phyloP scores from a whole-genome alignment of 2,797 vertebrate genomes.

The Lagorchestes hirsutus region DNA sequence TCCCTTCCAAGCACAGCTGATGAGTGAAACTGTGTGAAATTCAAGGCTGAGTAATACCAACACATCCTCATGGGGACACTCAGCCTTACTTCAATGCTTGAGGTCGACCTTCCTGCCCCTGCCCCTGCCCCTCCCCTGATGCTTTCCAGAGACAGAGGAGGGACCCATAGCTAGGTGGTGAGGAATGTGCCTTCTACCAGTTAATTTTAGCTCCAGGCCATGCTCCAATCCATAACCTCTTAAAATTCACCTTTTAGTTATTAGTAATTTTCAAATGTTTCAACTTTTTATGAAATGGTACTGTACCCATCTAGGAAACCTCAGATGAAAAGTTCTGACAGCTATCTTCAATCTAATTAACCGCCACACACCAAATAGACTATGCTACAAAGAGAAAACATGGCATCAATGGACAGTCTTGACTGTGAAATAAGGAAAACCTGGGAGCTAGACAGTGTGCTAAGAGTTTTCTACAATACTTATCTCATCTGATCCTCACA shows the following conservation, averaged over 20 bases:
- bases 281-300: background rate
- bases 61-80: background rate
- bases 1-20: background rate
- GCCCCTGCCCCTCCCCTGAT: background rate
- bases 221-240: background rate
- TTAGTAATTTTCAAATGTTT: background rate
- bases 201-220: background rate
- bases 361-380: background rate
- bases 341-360: background rate
- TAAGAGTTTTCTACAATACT: background rate
- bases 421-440: conserved; percentile 1
- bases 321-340: background rate
- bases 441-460: background rate
- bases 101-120: background rate
- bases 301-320: background rate
- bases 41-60: background rate
- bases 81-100: background rate
- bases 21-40: background rate
- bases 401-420: background rate
- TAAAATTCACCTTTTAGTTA: background rate
- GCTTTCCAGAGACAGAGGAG: background rate
- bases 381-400: background rate
- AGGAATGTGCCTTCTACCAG: background rate
- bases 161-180: background rate
- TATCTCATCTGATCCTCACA: background rate